Base-by-base conservation (phyloP, 2,888 invertebrate genomes). In the Anthophora plumipes region DNA sequence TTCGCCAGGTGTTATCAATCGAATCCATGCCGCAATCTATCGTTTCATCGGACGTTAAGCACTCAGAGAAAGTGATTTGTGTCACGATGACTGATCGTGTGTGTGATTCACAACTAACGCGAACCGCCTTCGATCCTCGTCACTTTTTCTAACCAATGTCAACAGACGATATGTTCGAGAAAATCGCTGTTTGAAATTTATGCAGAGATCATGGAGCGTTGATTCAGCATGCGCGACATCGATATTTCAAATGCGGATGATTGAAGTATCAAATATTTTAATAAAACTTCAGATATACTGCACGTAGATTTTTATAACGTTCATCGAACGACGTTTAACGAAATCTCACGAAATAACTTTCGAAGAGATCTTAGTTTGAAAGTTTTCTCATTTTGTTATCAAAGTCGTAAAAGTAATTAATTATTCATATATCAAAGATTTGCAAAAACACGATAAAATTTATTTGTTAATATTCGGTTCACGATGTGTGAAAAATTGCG, bases 11-110 rank as follows among this genome's bases (percentile, higher is more conserved):
- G 50, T 55, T 61, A 82, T 66, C 59, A 17, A 37, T 72, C 20
- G 59, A n/a, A 67, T 50, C 25, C 43, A 8, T 43, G 31, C 9
- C 41, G 17, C 39, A 52, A 52, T 41, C 31, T 71, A 43, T 71
- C 46, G 22, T 64, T 71, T 50, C 12, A 48, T 60, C n/a, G 14
- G 54, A 48, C 68, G 60, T 63, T 60, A 59, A 82, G 61, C 70
- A 61, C n/a, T 48, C 69, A 55, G 79, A 82, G 83, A 83, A 82
- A 83, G 83, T 82, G 78, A 82, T 82, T 79, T 70, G 74, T 55
- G 59, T 37, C 63, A 25, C 14, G 61, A 52, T 54, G 55, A 69
- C 50, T 17, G 63, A 80, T 67, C 80, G 52, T 14, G 22, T n/a
- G 22, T n/a, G 43, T 67, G 69, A 81, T 81, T 72, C 63, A 73